Conservation (phyloP, 23 tunicate species). For the Ascidia mentula region DNA sequence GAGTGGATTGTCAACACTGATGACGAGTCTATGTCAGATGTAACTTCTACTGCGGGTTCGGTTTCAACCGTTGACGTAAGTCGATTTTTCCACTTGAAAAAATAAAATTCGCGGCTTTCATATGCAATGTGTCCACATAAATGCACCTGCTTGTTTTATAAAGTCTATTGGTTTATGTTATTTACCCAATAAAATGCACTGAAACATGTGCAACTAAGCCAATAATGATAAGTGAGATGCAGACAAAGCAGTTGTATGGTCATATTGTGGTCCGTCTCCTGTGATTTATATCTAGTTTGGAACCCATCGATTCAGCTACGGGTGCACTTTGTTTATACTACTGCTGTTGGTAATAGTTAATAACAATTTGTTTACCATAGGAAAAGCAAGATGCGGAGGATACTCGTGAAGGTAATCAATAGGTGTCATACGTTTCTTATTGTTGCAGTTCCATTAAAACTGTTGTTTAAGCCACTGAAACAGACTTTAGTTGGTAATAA, state of each 20-base stretch:
- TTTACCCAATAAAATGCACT: no score
- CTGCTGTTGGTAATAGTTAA: not conserved
- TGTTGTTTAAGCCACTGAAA: no score
- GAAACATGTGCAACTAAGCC: no score
- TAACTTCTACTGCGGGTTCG: constrained; percentile 28
- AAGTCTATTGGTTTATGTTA: no score
- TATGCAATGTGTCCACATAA: no score
- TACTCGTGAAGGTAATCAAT: not conserved
- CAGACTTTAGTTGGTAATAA: no score
- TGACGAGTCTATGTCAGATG: constrained; percentile 29
- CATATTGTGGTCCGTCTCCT: no score
- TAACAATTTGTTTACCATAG: constrained; percentile 11
- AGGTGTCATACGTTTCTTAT: not conserved
- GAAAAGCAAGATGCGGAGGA: constrained; percentile 57
- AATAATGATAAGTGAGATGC: no score
- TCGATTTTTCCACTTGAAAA: no score
- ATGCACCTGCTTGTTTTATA: no score
- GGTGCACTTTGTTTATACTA: not conserved
- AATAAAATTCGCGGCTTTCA: no score
- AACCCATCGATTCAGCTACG: not conserved
- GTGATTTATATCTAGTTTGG: not conserved
- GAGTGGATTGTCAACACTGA: constrained; percentile 12
- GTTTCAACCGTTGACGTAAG: constrained; percentile 49
- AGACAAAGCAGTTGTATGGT: no score
- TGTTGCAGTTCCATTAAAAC: not conserved